Conservation (phyloP, 2,113 vertebrate species). For the Ochotona princeps region DNA sequence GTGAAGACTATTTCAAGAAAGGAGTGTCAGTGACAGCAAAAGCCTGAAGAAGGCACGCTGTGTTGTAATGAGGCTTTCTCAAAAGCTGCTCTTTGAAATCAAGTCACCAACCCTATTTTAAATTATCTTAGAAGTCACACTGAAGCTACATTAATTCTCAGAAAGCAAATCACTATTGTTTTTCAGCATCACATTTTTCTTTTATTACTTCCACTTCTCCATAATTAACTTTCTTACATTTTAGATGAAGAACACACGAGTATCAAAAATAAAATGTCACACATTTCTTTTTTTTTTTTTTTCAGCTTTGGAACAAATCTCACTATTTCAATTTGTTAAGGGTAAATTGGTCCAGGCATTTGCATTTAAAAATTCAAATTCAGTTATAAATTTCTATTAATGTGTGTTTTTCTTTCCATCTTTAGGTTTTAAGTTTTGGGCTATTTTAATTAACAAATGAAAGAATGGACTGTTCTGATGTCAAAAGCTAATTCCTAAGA, state of each 20-base stretch:
- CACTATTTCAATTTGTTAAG: conserved; percentile 10
- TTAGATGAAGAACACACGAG: background rate
- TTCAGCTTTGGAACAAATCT: conserved; percentile 21
- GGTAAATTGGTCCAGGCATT: background rate
- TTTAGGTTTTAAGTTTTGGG: conserved; percentile 42
- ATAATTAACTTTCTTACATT: conserved; percentile 15
- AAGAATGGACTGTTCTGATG: background rate
- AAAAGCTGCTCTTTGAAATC: background rate
- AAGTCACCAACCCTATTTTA: background rate
- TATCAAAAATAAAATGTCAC: conserved; percentile 26
- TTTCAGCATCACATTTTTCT: background rate
- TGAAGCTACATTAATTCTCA: background rate
- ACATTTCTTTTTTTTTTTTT: background rate
- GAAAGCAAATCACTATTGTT: background rate
- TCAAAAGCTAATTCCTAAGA: conserved; percentile 44
- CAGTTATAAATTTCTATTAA: conserved; percentile 33
- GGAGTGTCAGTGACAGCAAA: background rate
- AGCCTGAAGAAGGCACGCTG: background rate
- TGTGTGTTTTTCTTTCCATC: conserved; percentile 30
- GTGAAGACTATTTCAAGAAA: conserved; percentile 9
- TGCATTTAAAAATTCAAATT: conserved; percentile 27
- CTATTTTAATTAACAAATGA: conserved; percentile 50
- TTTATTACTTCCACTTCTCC: background rate
- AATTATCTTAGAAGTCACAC: conserved; percentile 4
- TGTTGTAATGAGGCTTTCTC: background rate